phyloP scores from a whole-genome alignment of 1,140 invertebrate genomes.

The Lamellibrachia luymesi region DNA sequence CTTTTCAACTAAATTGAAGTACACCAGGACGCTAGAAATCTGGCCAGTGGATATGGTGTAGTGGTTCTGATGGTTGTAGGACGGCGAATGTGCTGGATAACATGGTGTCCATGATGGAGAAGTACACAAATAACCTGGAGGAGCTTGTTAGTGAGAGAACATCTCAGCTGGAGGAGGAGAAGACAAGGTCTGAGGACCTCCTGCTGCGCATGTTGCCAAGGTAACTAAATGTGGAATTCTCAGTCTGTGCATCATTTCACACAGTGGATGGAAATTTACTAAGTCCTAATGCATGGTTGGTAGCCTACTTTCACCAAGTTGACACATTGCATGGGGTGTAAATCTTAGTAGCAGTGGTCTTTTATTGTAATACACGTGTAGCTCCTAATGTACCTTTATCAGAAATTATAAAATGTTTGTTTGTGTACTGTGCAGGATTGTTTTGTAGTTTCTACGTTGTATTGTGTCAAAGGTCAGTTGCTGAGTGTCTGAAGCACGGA shows the following conservation, averaged over 20 bases:
- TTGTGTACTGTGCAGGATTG: too few relatives aligned
- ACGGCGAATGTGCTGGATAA: conserved; percentile 70
- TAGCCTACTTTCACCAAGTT: too few relatives aligned
- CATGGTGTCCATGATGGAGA: conserved; percentile 90
- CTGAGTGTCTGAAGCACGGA: conserved; percentile 80
- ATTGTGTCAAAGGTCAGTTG: conserved; percentile 67
- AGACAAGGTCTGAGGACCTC: conserved; percentile 86
- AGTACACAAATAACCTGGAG: conserved; percentile 88
- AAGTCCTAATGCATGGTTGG: too few relatives aligned
- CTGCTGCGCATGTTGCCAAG: conserved; percentile 84
- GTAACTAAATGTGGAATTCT: conserved; percentile 55
- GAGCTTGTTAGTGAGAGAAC: conserved; percentile 82
- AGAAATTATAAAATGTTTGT: not conserved
- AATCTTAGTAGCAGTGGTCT: too few relatives aligned
- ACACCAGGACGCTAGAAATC: too few relatives aligned
- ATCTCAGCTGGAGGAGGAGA: conserved; percentile 82
- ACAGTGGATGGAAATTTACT: too few relatives aligned
- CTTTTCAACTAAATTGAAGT: too few relatives aligned
- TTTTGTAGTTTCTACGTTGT: not conserved
- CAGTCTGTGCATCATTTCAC: too few relatives aligned
- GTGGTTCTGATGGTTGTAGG: not conserved
- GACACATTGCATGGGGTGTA: too few relatives aligned
- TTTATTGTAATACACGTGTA: too few relatives aligned
- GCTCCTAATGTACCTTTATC: not conserved
- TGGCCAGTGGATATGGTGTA: not conserved